Conservation (phyloP, 2,888 invertebrate species). For the Acanthosoma haemorrhoidale region DNA sequence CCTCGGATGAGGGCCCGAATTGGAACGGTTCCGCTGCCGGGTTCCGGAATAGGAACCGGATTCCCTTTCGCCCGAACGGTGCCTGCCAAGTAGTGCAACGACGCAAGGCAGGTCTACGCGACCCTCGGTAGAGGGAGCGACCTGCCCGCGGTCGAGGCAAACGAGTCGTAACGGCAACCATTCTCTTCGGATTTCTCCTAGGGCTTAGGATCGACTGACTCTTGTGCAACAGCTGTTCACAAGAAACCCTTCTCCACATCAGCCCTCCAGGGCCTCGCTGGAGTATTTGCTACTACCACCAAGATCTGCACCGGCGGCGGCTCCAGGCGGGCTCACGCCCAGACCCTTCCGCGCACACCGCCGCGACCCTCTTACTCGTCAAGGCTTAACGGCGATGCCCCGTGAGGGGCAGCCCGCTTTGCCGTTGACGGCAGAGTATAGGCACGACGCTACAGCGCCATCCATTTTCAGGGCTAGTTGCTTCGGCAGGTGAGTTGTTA, state of each 20-base stretch:
- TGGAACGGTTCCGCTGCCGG: conserved; percentile 50
- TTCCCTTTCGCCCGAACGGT: conserved; percentile 52
- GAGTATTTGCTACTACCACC: conserved; percentile 58
- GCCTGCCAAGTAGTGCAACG: conserved; percentile 42
- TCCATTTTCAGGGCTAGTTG: conserved; percentile 62
- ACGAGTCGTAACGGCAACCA: conserved; percentile 26
- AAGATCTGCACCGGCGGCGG: conserved; percentile 56
- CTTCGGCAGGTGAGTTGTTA: conserved; percentile 47
- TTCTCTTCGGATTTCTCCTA: conserved; percentile 37
- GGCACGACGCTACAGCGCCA: conserved; percentile 56
- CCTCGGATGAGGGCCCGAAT: conserved; percentile 47
- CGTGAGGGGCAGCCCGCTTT: conserved; percentile 41
- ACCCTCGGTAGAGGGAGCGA: conserved; percentile 47
- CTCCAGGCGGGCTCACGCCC: conserved; percentile 51
- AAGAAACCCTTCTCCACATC: conserved; percentile 59
- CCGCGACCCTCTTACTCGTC: conserved; percentile 55
- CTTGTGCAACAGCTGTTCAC: conserved; percentile 57
- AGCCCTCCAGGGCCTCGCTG: conserved; percentile 54
- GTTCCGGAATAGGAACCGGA: conserved; percentile 57
- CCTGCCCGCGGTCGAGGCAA: background rate
- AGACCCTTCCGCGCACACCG: conserved; percentile 56
- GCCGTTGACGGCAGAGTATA: conserved; percentile 48
- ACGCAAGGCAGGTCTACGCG: too few relatives aligned
- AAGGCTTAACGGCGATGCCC: conserved; percentile 45
- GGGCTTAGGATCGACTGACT: conserved; percentile 56